Base-by-base conservation (phyloP, 1,140 invertebrate species). In the Agrilus planipennis region DNA sequence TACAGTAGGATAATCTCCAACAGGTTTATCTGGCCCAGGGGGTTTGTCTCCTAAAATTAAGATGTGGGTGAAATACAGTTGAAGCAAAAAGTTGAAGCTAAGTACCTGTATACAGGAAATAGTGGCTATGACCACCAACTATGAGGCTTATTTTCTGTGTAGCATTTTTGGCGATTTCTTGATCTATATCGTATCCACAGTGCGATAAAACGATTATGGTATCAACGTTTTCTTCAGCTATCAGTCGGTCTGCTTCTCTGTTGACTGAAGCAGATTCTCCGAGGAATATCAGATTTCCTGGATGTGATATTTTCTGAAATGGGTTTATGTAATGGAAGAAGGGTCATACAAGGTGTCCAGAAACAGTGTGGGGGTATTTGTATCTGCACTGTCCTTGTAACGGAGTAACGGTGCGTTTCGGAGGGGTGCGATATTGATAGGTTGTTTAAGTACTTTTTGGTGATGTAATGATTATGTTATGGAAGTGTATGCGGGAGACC, bases 121-220 rank as follows among this genome's bases (percentile, higher is more conserved):
- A 81, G 51, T 89, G 83, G 4, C 79, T 80, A 52, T 90, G 86
- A 15, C 80, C 82, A 6, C 86, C 86, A 16, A 90, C 79, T 39
- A 90, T 82, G 1, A 81, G 73, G 43, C 81, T 78, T 27, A 89
- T 71, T 41, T 47, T 50, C 17, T 77, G 60, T 17, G 70, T 61
- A 19, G 69, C 64, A 15, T 67, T 57, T 10, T 49, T 47, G 0
- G 84, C 85, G 43, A 89, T 76, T 31, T 63, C 54, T 50, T 74
- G 59, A 54, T 89, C 85, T 15, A 79, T 72, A 9, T 71, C 65
- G 28, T 77, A 69, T 2, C 86, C 86, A 39, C 79, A 79, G 52
- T 89, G 85, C 4, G 84, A 86, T 25, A 89, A 60, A 2, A 81
- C 84, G 29, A 89, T 77, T 23, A 89, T 78, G 37, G 86, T 85